phyloP scores from a whole-genome alignment of 2,113 vertebrate genomes.

The Eulemur macaco region DNA sequence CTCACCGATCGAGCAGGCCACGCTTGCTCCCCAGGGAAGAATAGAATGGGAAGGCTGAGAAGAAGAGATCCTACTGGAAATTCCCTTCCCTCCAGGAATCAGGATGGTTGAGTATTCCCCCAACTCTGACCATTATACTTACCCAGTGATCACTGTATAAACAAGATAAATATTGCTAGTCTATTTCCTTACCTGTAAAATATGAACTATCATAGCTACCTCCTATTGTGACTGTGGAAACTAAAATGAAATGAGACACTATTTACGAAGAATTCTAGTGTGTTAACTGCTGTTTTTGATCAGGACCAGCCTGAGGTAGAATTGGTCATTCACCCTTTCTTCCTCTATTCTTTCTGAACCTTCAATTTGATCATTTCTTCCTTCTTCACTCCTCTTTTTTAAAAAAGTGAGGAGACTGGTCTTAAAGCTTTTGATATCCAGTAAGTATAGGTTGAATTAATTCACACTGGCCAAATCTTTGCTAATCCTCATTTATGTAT shows the following conservation, averaged over 20 bases:
- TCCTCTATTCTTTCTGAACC: not conserved
- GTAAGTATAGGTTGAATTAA: constrained; percentile 7
- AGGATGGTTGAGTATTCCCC: not conserved
- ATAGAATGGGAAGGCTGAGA: not conserved
- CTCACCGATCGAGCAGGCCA: not conserved
- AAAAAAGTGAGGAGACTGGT: not conserved
- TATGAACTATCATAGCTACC: not conserved
- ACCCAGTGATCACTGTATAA: not conserved
- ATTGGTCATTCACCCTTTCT: not conserved
- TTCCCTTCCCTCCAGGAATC: not conserved
- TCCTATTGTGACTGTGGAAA: not conserved
- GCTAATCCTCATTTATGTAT: constrained; percentile 35
- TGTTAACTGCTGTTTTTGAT: not conserved
- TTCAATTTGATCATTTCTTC: not conserved
- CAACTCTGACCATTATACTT: not conserved
- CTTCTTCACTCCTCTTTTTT: not conserved
- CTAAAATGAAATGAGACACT: not conserved
- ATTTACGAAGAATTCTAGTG: not conserved
- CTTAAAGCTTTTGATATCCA: constrained; percentile 41
- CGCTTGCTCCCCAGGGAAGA: not conserved
- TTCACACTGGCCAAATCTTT: not conserved
- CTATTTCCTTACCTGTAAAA: not conserved
- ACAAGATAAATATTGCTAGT: not conserved
- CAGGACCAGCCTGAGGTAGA: not conserved
- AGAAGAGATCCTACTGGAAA: not conserved